Base-by-base conservation (phyloP, 2,113 vertebrate genomes). In the Cranoglanis bouderius region DNA sequence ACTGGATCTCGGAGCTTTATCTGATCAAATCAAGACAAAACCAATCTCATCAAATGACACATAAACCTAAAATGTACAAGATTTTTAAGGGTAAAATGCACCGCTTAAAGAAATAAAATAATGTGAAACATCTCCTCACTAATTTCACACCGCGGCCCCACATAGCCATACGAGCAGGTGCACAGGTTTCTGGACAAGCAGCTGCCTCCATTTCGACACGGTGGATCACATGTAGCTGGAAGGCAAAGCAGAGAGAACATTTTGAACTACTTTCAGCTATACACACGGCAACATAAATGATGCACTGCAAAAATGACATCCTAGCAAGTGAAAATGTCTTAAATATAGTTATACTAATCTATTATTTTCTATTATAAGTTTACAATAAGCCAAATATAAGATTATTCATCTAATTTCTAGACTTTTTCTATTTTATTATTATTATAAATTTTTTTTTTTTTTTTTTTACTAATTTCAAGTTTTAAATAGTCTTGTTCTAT, bases 141-240 rank as follows among this genome's bases (percentile, higher is more conserved):
- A 93, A 96, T 99, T 92, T 97, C 96, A 95, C 97, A 99, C 90
- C 95, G 94, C 55, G 96, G 96, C 91, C 98, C 97, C 89, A 99
- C 95, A 90, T 97, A 98, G 85, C 98, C 97, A 2, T 98, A 99
- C 0, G 95, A 93, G 87, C 97, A 99, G 90, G 96, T 97, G 72
- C 97, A 98, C 92, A 96, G 96, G 90, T 98, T 98, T 87, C 96
- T 94, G 90, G 94, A 93, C 92, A 97, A 89, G 87, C 97, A 99
- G 0, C 94, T 95, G n/a, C 97, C 97, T 89, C 96, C 96, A 18
- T 98, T 96, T 84, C 93, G 95, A 91, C 97, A 99, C 0, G 95
- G 91, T 4, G 97, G 97, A 85, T 95, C 95, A 82, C 97, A 98
- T 9, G 90, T 93, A 29, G 95, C 97, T 98, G 92, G 81, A 93